These are phyloP conservation scores for Palaemon carinicauda DNA, from an alignment of 1,140 invertebrate species.

Conservation along the genomic window DNA sequence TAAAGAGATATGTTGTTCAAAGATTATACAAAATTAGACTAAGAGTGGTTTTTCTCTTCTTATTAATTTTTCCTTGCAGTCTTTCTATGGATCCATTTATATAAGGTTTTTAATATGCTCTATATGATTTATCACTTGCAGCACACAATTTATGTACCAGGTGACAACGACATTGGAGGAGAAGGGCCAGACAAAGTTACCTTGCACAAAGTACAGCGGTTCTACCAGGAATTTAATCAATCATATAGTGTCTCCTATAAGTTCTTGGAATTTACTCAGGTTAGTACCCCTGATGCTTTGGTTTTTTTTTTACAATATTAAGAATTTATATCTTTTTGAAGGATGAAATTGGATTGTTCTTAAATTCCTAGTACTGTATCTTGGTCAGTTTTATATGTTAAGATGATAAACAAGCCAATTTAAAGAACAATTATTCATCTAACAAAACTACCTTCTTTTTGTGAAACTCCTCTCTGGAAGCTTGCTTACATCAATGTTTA, in stretches of 20 bases:
- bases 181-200: conserved; percentile 80
- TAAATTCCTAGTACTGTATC: not conserved
- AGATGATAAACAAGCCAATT: no score
- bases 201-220: conserved; percentile 77
- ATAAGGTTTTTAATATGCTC: not conserved
- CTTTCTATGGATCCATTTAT: not conserved
- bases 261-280: conserved; percentile 46
- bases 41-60: no score
- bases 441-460: no score
- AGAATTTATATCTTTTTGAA: no score
- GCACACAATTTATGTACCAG: conserved; percentile 75
- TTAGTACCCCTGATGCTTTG: not conserved
- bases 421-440: no score
- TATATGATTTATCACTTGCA: not conserved
- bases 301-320: no score
- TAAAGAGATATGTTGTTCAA: no score
- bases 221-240: conserved; percentile 69
- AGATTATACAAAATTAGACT: no score
- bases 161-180: conserved; percentile 95
- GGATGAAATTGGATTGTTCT: not conserved
- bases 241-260: conserved; percentile 21
- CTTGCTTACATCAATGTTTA: no score
- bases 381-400: no score
- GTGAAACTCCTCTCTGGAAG: no score
- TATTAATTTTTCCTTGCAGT: no score